Percentiles rank a stretch among this genome's conserved stretches.
Conservation (phyloP, 2,797 vertebrate species). For the Natrix natrix region DNA sequence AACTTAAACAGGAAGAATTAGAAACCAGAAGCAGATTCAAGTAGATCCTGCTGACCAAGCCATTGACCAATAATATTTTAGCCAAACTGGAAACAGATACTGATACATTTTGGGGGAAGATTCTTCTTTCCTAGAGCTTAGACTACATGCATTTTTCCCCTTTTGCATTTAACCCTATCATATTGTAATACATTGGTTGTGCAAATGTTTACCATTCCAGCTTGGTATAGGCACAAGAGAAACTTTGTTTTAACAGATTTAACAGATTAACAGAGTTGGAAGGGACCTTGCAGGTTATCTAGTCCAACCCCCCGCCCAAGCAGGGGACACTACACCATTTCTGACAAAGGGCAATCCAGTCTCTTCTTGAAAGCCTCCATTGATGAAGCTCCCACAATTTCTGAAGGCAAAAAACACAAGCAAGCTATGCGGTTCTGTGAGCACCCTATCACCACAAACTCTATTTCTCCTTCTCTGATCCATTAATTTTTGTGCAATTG, state of each 20-base stretch:
- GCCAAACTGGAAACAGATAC: neutral
- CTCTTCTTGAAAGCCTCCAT: too few relatives aligned
- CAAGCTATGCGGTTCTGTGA: neutral
- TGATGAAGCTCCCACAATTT: too few relatives aligned
- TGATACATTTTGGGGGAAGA: neutral
- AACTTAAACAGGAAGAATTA: neutral
- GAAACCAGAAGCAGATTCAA: neutral
- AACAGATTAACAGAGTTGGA: too few relatives aligned
- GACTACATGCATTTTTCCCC: neutral
- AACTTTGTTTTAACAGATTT: neutral
- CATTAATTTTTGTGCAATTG: neutral
- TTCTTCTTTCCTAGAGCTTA: neutral
- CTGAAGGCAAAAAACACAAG: neutral
- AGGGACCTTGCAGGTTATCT: too few relatives aligned
- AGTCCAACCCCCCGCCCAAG: too few relatives aligned
- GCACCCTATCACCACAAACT: neutral
- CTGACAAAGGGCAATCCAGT: too few relatives aligned
- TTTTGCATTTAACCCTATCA: neutral
- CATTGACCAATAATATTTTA: neutral
- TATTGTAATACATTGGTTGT: neutral
- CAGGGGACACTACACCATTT: too few relatives aligned
- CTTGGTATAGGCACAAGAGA: neutral
- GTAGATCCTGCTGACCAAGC: neutral
- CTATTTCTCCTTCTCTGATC: neutral
- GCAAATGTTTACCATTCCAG: neutral